Base-by-base conservation (phyloP, 2,888 invertebrate species). In the Dicranocentrus wangi region DNA sequence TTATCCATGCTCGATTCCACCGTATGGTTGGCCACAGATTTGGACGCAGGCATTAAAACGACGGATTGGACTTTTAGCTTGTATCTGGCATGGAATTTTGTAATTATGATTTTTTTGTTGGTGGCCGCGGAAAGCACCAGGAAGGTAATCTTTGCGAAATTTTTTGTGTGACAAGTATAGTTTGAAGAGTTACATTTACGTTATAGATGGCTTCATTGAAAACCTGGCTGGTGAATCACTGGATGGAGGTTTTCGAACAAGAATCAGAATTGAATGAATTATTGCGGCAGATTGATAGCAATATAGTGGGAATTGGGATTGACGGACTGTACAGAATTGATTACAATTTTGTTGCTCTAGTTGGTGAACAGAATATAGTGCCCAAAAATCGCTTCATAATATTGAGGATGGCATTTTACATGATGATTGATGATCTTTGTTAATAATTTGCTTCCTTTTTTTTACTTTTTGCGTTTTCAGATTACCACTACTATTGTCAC, bases 321-420 rank as follows among this genome's bases (percentile, higher is more conserved):
- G 69, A 77, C 25, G 77, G 77, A 15, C 21, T 77, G 69, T 77
- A 69, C 63, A 28, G 60, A 32, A 32, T 77, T 39, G 51, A 60
- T 23, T 77, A 77, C 21, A 25, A 60, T 13, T 77, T 77, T 69
- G 43, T 53, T 1, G 77, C 69, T 19, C 69, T 69, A 32, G 77
- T 77, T 61, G n/a, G 23, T 39, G 7, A 7, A 8, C 7, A 7
- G n/a, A n/a, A n/a, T n/a, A n/a, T n/a, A n/a, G n/a, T n/a, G n/a
- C n/a, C n/a, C n/a, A n/a, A n/a, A n/a, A n/a, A n/a, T n/a, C n/a
- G n/a, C n/a, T n/a, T n/a, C n/a, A n/a, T n/a, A n/a, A n/a, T n/a
- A n/a, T n/a, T n/a, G n/a, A n/a, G n/a, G n/a, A n/a, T n/a, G n/a
- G n/a, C n/a, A n/a, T n/a, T n/a, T n/a, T n/a, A n/a, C n/a, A n/a